Evolutionary conservation across 1,140 invertebrate species (phyloP).

Genomic region (Leptinotarsa texana): DNA sequence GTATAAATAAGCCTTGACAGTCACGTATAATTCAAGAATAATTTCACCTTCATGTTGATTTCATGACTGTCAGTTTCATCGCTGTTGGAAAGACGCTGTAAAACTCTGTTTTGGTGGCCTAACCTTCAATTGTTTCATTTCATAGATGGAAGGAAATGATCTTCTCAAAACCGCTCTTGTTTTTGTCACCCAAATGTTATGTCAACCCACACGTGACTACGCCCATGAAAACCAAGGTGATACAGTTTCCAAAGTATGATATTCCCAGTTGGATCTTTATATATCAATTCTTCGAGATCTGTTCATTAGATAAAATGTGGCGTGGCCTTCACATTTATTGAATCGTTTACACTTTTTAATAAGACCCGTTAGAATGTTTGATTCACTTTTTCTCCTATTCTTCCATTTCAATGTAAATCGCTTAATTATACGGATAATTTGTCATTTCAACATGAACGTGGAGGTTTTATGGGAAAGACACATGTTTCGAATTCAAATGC

Average conservation of each 20-base stretch:
- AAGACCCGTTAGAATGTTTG: conserved; percentile 4
- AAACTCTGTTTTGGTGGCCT: too few species aligned
- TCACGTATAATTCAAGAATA: too few species aligned
- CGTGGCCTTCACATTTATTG: conserved; percentile 1
- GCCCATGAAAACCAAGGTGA: conserved; percentile 18
- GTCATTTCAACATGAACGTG: neutral
- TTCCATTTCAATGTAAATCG: conserved; percentile 11
- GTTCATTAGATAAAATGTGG: neutral
- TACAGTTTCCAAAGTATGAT: conserved; percentile 18
- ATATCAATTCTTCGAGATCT: neutral
- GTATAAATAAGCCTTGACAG: too few species aligned
- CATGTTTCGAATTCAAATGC: neutral
- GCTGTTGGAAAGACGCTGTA: too few species aligned
- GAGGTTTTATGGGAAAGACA: neutral
- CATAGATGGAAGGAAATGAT: too few species aligned
- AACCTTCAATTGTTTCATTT: too few species aligned
- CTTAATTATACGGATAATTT: conserved; percentile 8
- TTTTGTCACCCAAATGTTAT: too few species aligned
- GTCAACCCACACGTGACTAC: neutral
- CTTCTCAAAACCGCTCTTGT: too few species aligned
- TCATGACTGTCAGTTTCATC: too few species aligned
- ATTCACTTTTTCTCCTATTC: conserved; percentile 19
- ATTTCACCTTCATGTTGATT: too few species aligned
- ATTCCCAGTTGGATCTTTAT: conserved; percentile 12
- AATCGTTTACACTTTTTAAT: conserved; percentile 7